Percentiles rank a stretch among this genome's conserved stretches.
Conservation (phyloP, 2,797 vertebrate species). For the Pipistrellus nathusii region DNA sequence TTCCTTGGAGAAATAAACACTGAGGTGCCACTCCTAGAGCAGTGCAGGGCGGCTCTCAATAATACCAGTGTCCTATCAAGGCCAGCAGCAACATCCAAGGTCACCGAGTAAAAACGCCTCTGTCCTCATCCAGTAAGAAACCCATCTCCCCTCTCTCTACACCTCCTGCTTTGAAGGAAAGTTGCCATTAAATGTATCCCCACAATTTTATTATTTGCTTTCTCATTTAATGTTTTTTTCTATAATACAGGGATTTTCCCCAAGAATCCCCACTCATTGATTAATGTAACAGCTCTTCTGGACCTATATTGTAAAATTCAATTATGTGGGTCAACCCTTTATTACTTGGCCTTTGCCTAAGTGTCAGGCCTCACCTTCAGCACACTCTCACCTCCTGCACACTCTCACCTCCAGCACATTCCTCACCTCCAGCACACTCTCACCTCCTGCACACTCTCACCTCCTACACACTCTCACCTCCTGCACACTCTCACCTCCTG, state of each 20-base stretch:
- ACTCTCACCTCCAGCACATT: no score
- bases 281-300: neutral
- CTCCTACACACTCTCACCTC: no score
- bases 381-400: no score
- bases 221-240: neutral
- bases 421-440: no score
- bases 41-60: neutral
- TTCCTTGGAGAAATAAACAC: neutral
- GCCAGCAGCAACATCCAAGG: neutral
- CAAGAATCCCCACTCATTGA: neutral
- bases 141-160: neutral
- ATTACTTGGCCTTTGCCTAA: neutral
- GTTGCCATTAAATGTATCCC: neutral
- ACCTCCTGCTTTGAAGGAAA: neutral
- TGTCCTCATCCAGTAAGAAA: neutral
- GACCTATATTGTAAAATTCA: neutral
- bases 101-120: neutral
- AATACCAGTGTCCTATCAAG: fast-evolving
- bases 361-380: no score
- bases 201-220: neutral
- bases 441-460: no score
- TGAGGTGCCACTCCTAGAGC: fast-evolving
- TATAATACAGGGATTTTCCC: neutral
- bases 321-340: neutral
- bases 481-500: no score